phyloP scores from a whole-genome alignment of 2,797 vertebrate species.

The Neopelma chrysocephalum region DNA sequence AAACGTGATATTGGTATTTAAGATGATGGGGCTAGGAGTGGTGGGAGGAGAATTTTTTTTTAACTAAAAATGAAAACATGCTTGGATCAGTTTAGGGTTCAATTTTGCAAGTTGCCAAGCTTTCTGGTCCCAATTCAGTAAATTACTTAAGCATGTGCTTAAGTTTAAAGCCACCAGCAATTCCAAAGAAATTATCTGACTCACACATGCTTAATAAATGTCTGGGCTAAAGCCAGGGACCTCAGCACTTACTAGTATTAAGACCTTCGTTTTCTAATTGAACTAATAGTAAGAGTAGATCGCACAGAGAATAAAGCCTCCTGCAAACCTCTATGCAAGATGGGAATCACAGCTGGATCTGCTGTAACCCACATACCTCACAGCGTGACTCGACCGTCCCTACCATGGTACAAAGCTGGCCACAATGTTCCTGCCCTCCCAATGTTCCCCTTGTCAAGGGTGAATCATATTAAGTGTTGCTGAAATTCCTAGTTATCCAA shows the following conservation, averaged over 20 bases:
- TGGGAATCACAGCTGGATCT: not conserved
- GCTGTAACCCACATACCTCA: not conserved
- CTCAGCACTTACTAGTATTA: not conserved
- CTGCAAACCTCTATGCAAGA: not conserved
- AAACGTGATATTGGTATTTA: not conserved
- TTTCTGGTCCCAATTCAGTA: slow-evolving; percentile 48
- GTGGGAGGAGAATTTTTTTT: not conserved
- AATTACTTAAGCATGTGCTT: slow-evolving; percentile 54
- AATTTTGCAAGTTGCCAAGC: not conserved
- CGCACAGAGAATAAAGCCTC: not conserved
- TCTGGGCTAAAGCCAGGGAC: slow-evolving; percentile 20
- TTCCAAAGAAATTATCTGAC: slow-evolving; percentile 52
- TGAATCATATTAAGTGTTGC: slow-evolving; percentile 48
- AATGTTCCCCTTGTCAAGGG: not conserved
- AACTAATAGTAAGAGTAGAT: not conserved
- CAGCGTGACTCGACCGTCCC: fast-evolving
- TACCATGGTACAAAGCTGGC: not conserved
- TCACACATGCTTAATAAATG: slow-evolving; percentile 40
- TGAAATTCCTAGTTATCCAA: slow-evolving; percentile 56
- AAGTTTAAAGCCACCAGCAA: slow-evolving; percentile 43
- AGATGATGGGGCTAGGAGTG: not conserved
- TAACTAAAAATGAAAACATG: not conserved
- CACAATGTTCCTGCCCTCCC: slow-evolving; percentile 1
- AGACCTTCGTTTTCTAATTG: not conserved
- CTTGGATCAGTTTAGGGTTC: slow-evolving; percentile 5